These are phyloP conservation scores for Gadus macrocephalus DNA, from an alignment of 2,113 vertebrate species.

Conservation along the genomic window DNA sequence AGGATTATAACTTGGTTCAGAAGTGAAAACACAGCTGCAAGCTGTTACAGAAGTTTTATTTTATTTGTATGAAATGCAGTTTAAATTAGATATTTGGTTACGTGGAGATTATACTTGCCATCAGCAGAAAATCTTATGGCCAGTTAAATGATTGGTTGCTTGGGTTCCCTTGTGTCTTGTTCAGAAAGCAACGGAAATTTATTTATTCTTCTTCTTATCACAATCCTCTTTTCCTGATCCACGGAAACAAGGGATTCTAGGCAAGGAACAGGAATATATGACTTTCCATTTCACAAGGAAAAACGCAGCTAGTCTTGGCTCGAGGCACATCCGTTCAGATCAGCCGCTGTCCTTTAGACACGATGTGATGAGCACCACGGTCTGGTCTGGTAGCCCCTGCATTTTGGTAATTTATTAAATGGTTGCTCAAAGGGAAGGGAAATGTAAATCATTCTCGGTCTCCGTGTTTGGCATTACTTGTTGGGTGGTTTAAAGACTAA, in stretches of 20 bases:
- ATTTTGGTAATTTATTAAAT: too few relatives aligned
- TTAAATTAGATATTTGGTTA: conserved; percentile 11
- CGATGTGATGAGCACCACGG: too few relatives aligned
- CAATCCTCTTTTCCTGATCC: conserved; percentile 38
- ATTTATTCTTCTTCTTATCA: conserved; percentile 44
- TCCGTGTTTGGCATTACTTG: too few relatives aligned
- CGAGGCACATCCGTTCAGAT: too few relatives aligned
- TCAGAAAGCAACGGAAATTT: conserved; percentile 15
- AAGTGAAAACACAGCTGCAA: conserved; percentile 26
- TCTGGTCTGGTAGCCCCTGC: too few relatives aligned
- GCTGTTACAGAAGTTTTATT: conserved; percentile 33
- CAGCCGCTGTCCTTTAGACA: too few relatives aligned
- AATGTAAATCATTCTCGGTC: too few relatives aligned
- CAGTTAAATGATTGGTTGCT: conserved; percentile 20
- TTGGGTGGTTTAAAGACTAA: too few relatives aligned
- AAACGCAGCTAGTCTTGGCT: too few relatives aligned
- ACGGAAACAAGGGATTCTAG: conserved; percentile 36
- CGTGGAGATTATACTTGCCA: background rate
- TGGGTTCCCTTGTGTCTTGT: conserved; percentile 23
- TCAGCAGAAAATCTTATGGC: conserved; percentile 12
- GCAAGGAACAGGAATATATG: conserved; percentile 13
- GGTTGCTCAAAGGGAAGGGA: too few relatives aligned
- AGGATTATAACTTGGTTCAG: conserved; percentile 4
- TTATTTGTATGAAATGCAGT: conserved; percentile 12
- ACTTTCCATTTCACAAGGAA: background rate